Percentiles rank a stretch among this genome's conserved stretches.
phyloP scores from a whole-genome alignment of 2,888 invertebrate species.

The Branchipolynoe longqiensis region DNA sequence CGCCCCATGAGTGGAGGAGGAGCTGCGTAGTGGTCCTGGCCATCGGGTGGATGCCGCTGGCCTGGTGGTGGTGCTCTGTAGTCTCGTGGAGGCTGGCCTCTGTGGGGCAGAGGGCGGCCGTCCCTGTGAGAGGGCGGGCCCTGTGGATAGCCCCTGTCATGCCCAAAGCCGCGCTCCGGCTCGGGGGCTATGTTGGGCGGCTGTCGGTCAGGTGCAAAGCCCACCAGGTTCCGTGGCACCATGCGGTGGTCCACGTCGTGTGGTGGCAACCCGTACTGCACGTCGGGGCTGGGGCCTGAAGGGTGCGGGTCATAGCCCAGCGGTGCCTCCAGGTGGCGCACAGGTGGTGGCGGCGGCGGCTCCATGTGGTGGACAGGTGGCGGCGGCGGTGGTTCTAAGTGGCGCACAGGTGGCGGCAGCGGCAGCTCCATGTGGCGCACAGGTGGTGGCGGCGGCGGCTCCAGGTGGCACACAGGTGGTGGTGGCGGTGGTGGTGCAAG shows the following conservation, averaged over 20 bases:
- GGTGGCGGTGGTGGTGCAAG: no score
- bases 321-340: no score
- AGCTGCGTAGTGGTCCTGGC: not conserved
- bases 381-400: not conserved
- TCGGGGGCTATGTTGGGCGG: no score
- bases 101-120: not conserved
- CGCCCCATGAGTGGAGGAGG: not conserved
- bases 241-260: constrained; percentile 23
- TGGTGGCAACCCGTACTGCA: not conserved
- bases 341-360: not conserved
- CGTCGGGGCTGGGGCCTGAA: no score
- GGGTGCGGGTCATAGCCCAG: no score
- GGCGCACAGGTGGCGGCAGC: not conserved
- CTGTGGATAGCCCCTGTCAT: not conserved
- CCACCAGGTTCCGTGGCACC: no score
- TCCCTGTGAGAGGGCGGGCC: not conserved
- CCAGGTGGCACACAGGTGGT: no score
- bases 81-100: not conserved
- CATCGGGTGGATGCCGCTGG: not conserved
- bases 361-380: not conserved
- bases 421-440: not conserved
- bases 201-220: no score
- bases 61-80: not conserved
- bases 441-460: no score
- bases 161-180: no score